Conservation (phyloP, 2,113 vertebrate species). For the Tragulus kanchil region DNA sequence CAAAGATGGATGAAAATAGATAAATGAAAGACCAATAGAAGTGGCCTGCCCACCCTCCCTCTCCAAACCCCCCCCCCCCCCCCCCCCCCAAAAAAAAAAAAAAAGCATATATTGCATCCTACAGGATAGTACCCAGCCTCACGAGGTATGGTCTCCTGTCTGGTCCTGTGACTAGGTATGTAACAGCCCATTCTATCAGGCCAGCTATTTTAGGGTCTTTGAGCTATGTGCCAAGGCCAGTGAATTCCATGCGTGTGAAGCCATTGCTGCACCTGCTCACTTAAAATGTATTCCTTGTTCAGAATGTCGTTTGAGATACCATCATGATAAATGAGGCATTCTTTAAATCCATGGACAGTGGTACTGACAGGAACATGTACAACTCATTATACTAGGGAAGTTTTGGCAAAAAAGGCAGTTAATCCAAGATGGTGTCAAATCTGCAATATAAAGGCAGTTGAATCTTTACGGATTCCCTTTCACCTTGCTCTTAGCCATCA, state of each 20-base stretch:
- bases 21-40: too few relatives aligned
- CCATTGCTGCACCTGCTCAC: neutral
- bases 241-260: neutral
- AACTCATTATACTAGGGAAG: neutral
- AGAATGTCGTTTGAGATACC: neutral
- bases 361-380: neutral
- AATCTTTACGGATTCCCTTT: too few relatives aligned
- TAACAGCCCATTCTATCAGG: neutral
- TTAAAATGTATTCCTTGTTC: constrained; percentile 2
- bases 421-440: constrained; percentile 31
- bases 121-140: neutral
- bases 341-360: neutral
- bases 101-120: neutral
- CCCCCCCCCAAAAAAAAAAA: too few relatives aligned
- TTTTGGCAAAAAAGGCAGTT: neutral
- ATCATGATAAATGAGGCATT: neutral
- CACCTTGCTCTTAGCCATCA: neutral
- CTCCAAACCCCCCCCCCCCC: too few relatives aligned
- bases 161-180: neutral
- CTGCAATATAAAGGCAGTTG: too few relatives aligned
- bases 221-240: neutral
- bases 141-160: neutral
- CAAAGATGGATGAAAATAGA: too few relatives aligned
- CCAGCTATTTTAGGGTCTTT: neutral
- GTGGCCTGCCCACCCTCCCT: too few relatives aligned